Base-by-base conservation (phyloP, 1,140 invertebrate species). In the Drosophila pandora region DNA sequence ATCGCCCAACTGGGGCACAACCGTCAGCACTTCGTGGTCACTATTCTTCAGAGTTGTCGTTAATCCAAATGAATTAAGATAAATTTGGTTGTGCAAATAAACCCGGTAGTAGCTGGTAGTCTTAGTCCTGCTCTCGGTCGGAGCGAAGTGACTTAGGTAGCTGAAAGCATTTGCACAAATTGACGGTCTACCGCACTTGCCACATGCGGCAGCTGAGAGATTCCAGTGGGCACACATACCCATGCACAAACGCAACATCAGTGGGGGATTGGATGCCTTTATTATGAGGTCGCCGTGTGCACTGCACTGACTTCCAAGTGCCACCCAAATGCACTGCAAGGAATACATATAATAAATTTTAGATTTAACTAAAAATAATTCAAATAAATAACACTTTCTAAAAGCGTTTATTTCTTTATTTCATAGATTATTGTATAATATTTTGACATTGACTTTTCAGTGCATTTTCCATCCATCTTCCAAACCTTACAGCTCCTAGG, bases 151-250 rank as follows among this genome's bases (percentile, higher is more conserved):
- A 59, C 67, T 62, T 87, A 53, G 73, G 59, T 64, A 77, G 61
- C 73, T 82, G 57, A 82, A 76, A 78, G 61, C 79, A 82, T 82
- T 82, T 88, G 79, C 83, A 79, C 79, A 88, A 87, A 87, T 87
- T 87, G 83, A 79, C 71, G 83, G 83, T 64, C 73, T 59, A 83
- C 83, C 83, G 79, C 83, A 88, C 54, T 79, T 65, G 83, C 83
- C 83, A 88, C 83, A 87, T 83, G 82, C 83, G 75, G 83, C 77
- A 83, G 60, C 81, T 76, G 67, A 68, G 78, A 58, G 55, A 82
- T 80, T 49, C 57, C 48, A 54, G 48, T 52, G 54, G 32, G 52
- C 50, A 25, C 41, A 25, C 57, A 67, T 58, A 56, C 45, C 54
- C 48, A 41, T 49, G 53, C 43, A 61, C 30, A 67, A 59, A 52